Base-by-base conservation (phyloP, 53 echinoderm and acorn worm species). In the Echinarachnius parma region DNA sequence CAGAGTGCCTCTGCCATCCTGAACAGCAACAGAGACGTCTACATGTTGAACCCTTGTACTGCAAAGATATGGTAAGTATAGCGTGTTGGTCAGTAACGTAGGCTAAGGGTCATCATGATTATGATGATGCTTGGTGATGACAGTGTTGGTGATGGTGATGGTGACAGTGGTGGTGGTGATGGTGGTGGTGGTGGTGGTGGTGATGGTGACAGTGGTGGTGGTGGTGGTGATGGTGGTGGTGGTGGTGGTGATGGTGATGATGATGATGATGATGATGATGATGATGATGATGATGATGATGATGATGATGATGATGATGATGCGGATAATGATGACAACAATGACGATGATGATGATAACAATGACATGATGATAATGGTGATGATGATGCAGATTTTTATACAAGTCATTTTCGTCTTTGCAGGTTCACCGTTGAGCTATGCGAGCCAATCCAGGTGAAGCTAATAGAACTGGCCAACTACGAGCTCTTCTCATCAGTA, bases 401-500 rank as follows among this genome's bases (percentile, higher is more conserved):
- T n/a, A n/a, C n/a, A n/a, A n/a, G n/a, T n/a, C n/a, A n/a, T 19
- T 52, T 22, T 9, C 13, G 24, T 7, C 5, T 16, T 59, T 13
- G 14, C 48, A 93, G 93, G 87, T 89, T 93, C 45, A 77, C 63
- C 20, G 80, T 93, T 31, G 93, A 93, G 76, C 37, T 93, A 31
- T 93, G 93, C 86, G 93, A 93, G 49, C 93, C 93, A 2, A 93
- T 93, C 28, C 93, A 93, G 52, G 86, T 93, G 1, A 93, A 93
- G 69, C 78, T 80, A 61, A 68, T 93, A 29, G 93, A 93, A 61
- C 86, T 93, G 59, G 93, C 93, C 31, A 93, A 93, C 70, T 83
- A 83, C 37, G 93, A 93, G 62, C 66, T 93, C 4, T 93, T 93
- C 57, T 93, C 93, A 7, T 93, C 89, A 7, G 86, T 89, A 15